Conservation (phyloP, 2,797 vertebrate species). For the Nothura maculosa region DNA sequence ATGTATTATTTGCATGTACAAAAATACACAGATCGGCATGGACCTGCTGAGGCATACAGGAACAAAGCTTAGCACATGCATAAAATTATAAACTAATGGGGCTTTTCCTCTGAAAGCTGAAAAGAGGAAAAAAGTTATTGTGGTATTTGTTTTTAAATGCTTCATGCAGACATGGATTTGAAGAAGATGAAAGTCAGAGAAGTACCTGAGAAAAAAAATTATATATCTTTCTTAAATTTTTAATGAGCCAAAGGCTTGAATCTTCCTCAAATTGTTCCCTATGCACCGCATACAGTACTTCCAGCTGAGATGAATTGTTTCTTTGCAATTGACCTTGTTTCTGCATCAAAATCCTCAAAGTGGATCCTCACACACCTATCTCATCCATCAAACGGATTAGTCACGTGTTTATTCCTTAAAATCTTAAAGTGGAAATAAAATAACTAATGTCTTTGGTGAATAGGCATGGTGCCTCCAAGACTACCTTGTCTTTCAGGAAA, state of each 20-base stretch:
- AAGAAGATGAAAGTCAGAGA: background rate
- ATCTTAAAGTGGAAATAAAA: background rate
- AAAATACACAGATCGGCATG: background rate
- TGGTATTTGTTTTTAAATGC: background rate
- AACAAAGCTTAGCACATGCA: background rate
- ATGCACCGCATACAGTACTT: background rate
- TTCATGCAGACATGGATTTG: background rate
- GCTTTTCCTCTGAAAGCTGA: background rate
- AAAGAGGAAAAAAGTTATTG: background rate
- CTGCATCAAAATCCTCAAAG: background rate
- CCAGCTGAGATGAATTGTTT: background rate
- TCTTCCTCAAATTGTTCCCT: background rate
- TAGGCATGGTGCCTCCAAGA: background rate
- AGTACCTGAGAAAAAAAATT: background rate
- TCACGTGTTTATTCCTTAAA: background rate
- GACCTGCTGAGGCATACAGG: background rate
- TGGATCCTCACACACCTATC: background rate
- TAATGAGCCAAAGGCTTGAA: background rate
- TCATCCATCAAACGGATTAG: background rate
- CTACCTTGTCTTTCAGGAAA: background rate
- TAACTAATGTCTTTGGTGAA: background rate
- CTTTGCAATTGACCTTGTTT: background rate
- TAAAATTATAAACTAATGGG: background rate
- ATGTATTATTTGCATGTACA: background rate
- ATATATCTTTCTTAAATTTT: background rate